Percentiles rank a stretch among this genome's conserved stretches.
phyloP scores from a whole-genome alignment of 2,113 vertebrate species.

The Pseudonaja textilis region DNA sequence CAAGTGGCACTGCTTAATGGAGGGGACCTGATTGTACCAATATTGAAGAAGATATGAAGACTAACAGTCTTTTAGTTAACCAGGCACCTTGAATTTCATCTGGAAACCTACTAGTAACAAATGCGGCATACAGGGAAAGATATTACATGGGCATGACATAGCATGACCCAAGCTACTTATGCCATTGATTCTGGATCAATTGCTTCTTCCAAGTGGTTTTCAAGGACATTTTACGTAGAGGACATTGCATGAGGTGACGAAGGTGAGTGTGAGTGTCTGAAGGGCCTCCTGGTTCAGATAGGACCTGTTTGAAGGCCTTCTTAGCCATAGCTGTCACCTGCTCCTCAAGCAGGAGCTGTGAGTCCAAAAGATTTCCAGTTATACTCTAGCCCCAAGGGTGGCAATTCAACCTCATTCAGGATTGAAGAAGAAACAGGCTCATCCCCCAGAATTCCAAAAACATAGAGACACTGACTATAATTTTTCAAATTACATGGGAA shows the following conservation, averaged over 20 bases:
- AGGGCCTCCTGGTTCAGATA: background rate
- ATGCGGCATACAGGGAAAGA: background rate
- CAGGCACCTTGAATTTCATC: background rate
- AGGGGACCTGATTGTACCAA: background rate
- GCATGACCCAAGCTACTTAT: background rate
- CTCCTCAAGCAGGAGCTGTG: background rate
- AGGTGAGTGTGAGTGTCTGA: background rate
- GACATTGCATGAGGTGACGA: background rate
- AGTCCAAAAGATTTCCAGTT: background rate
- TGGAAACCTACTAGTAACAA: background rate
- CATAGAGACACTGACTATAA: slow-evolving; percentile 13
- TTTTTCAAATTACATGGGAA: background rate
- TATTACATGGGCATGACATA: background rate
- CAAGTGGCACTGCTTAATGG: background rate
- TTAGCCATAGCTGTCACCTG: background rate
- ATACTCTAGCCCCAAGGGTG: background rate
- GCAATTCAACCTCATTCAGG: background rate
- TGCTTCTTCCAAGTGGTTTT: background rate
- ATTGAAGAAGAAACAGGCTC: background rate
- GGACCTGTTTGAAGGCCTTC: background rate
- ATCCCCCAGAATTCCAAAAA: background rate
- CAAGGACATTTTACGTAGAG: background rate
- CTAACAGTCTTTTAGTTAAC: background rate
- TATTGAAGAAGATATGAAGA: background rate
- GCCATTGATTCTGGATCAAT: background rate